These are phyloP conservation scores for Tinamus guttatus DNA, from an alignment of 2,113 vertebrate species.

Conservation along the genomic window DNA sequence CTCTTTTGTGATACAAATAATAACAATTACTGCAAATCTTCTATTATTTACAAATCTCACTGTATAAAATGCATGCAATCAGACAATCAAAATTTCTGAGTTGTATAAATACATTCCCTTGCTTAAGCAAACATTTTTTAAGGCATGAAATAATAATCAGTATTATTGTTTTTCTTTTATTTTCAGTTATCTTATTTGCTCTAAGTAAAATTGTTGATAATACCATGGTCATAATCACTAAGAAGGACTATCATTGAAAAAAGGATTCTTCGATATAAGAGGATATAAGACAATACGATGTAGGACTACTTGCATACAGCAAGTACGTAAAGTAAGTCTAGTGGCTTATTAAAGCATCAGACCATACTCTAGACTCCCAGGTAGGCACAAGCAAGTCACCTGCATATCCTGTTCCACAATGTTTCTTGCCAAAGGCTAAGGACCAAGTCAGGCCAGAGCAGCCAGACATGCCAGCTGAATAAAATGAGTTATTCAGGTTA, in stretches of 20 bases:
- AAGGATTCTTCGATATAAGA: neutral
- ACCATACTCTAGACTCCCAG: neutral
- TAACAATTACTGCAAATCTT: neutral
- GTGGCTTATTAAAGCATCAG: neutral
- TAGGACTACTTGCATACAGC: neutral
- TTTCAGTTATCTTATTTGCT: neutral
- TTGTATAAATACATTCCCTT: neutral
- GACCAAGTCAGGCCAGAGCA: neutral
- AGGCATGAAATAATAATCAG: neutral
- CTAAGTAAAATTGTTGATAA: neutral
- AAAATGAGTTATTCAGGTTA: neutral
- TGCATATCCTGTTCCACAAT: neutral
- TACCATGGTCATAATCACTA: neutral
- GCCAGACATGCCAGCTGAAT: neutral
- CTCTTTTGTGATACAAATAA: neutral
- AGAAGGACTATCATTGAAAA: neutral
- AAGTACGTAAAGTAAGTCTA: neutral
- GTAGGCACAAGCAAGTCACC: neutral
- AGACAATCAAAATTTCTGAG: neutral
- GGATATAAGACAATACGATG: neutral
- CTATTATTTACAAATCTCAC: neutral
- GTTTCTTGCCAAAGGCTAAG: neutral
- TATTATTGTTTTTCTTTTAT: neutral
- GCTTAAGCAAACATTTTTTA: neutral
- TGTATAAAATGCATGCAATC: fast-evolving